Evolutionary conservation across 1,140 invertebrate genomes (phyloP).

Genomic region (Ericerus pela): DNA sequence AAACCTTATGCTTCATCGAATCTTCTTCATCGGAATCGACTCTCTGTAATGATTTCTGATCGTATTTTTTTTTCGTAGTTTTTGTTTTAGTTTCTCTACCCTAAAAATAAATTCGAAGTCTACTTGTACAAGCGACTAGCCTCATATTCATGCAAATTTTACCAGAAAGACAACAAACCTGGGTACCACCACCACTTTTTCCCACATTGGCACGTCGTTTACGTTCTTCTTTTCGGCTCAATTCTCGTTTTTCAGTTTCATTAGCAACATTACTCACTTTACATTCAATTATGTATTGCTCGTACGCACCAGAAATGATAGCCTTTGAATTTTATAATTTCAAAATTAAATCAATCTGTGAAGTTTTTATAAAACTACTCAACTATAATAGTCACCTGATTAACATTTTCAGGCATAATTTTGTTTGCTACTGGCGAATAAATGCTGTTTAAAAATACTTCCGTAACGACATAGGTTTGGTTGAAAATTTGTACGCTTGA

Average conservation of each 20-base stretch:
- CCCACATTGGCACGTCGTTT: constrained; percentile 72
- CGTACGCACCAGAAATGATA: constrained; percentile 25
- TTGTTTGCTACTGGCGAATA: not conserved
- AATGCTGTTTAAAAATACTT: constrained; percentile 16
- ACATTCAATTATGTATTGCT: constrained; percentile 27
- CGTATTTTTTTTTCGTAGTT: constrained; percentile 63
- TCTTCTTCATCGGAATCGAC: constrained; percentile 45
- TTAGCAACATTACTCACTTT: constrained; percentile 32
- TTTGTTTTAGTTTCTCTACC: constrained; percentile 92
- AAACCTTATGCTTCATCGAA: constrained; percentile 27
- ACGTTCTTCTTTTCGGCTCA: constrained; percentile 69
- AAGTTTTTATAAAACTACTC: too few species aligned
- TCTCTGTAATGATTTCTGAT: constrained; percentile 35
- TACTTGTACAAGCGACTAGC: too few species aligned
- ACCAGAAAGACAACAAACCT: constrained; percentile 34
- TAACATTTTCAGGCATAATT: not conserved
- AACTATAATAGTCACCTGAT: not conserved
- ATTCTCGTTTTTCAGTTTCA: constrained; percentile 39
- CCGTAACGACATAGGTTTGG: not conserved
- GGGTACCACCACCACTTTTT: constrained; percentile 75
- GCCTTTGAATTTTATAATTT: constrained; percentile 16
- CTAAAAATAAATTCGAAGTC: too few species aligned
- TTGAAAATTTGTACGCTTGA: not conserved
- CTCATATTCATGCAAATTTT: not conserved
- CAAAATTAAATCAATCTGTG: too few species aligned